Base-by-base conservation (phyloP, 2,888 invertebrate genomes). In the Eupithecia dodoneata region DNA sequence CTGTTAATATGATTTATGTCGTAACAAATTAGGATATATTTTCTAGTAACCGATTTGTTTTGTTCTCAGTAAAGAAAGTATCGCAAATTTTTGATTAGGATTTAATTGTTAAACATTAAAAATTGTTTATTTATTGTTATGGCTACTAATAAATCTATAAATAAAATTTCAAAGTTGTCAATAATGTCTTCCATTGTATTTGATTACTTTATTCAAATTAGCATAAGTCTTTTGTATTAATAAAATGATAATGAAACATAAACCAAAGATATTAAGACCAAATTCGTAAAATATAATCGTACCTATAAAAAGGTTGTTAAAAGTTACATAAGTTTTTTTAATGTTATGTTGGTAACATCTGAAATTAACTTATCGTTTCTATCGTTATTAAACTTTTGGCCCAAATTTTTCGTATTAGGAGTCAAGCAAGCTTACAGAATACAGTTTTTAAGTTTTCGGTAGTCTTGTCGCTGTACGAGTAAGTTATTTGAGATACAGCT, bases 131-230 rank as follows among this genome's bases (percentile, higher is more conserved):
- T 30, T 63, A 63, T 18, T 59, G 18, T 59, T 59, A 18, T 30
- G 30, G 63, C 2, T 63, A 30, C 4, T 4, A 30, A 18, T 52
- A 52, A 52, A n/a, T 30, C 10, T 30, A 4, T 63, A 12, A 63
- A 30, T 66, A 66, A 42, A 66, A 2, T 72, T 59, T 63, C 63
- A 75, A 72, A 74, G n/a, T 65, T 75, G 73, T 73, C 49, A 71
- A 76, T 74, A 79, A 71, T 75, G 79, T 79, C 79, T 79, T 79
- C 79, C 79, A 79, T 67, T 72, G 74, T 74, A 79, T 73, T 74
- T 69, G 45, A 72, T 74, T 72, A 30, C 5, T 66, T 66, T 42
- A 7, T 42, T 66, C 0, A 13, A 66, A 66, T 42, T 42, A 42
- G 6, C 3, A 42, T 66, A 66, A 66, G 30, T 30, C 10, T 63